Percentiles rank a stretch among this genome's conserved stretches.
Conservation (phyloP, 2,888 invertebrate genomes). For the Ichneumoninae sp. region DNA sequence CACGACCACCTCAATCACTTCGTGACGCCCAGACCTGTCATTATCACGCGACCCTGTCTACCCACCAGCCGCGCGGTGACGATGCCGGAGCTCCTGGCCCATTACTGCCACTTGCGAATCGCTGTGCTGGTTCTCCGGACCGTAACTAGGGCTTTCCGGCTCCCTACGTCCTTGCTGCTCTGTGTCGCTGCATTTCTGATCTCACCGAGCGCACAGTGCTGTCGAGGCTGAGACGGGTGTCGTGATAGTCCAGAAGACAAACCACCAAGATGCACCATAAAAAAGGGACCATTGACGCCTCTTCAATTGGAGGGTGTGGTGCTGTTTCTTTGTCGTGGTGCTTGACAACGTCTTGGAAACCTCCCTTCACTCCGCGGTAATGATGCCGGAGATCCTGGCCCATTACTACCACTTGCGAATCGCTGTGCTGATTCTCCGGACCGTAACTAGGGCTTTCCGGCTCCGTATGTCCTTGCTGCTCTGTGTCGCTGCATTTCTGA, state of each 20-base stretch:
- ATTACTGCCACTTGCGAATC: conserved; percentile 39
- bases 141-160: conserved; percentile 24
- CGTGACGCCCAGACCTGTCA: conserved; percentile 82
- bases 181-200: conserved; percentile 18
- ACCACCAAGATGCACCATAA: no score
- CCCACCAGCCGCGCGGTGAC: conserved; percentile 67
- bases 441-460: conserved; percentile 17
- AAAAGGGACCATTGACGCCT: conserved; percentile 28
- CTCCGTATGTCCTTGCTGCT: conserved; percentile 4
- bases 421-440: conserved; percentile 7
- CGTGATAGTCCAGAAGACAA: not conserved
- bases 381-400: conserved; percentile 63
- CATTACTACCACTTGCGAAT: conserved; percentile 41
- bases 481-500: conserved; percentile 16
- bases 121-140: conserved; percentile 13
- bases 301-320: conserved; percentile 12
- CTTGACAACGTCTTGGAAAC: conserved; percentile 28
- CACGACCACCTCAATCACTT: conserved; percentile 82
- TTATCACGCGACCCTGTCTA: conserved; percentile 83
- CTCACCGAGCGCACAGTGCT: not conserved
- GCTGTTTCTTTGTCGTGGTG: conserved; percentile 8
- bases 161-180: conserved; percentile 10
- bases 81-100: conserved; percentile 63
- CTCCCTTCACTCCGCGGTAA: conserved; percentile 26
- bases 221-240: no score